Evolutionary conservation across 2,113 vertebrate genomes (phyloP).

Genomic region (Muntiacus reevesi): DNA sequence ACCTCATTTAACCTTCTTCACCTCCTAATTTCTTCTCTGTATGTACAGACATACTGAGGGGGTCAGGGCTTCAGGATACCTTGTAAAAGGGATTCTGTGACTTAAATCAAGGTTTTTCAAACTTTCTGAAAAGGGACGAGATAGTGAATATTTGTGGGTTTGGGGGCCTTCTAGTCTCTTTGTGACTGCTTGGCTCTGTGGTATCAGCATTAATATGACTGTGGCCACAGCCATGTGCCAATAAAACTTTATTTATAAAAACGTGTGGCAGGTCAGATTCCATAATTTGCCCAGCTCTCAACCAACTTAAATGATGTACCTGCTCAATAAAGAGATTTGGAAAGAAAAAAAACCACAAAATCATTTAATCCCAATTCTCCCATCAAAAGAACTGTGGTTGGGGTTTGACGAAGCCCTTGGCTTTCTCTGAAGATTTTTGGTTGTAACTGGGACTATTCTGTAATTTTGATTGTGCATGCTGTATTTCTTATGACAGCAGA

Average conservation of each 20-base stretch:
- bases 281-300: too few species aligned
- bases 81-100: neutral
- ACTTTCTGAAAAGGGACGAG: neutral
- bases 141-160: neutral
- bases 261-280: neutral
- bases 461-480: accelerated
- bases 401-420: neutral
- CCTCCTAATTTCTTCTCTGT: neutral
- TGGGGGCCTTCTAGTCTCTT: accelerated
- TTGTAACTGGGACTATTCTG: neutral
- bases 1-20: neutral
- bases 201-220: accelerated
- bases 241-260: neutral
- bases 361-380: neutral
- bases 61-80: neutral
- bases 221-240: neutral
- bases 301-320: neutral
- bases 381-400: neutral
- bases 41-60: neutral
- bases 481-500: neutral
- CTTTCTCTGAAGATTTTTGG: neutral
- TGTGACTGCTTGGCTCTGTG: too few species aligned
- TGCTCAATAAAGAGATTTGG: neutral
- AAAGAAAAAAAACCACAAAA: neutral
- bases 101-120: neutral